Evolutionary conservation across 2,113 vertebrate genomes (phyloP), one percentile per base, ranked within the genome.

Genomic region (Tylochromis polylepis): DNA sequence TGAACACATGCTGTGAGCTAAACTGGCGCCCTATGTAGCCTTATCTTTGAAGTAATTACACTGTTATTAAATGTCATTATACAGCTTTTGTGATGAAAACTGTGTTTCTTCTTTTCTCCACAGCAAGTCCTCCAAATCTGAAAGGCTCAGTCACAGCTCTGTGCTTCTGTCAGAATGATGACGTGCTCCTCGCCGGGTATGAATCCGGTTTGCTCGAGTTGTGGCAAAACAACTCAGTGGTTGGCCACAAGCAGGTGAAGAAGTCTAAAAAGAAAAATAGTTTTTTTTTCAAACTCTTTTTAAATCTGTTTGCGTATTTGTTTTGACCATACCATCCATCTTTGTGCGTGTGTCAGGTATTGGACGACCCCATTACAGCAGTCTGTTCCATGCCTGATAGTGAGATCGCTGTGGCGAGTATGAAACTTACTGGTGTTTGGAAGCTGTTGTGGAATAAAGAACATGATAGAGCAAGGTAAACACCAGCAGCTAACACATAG

Each of bases 131-230:
- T 70, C n/a, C 82, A 20, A 27, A 51, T 18, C 57, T 55, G 67
- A 84, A 49, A n/a, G 93, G 91, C 18, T n/a, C 82, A 1, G 82
- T 97, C 87, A 93, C 95, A 14, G 96, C 94, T 8, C n/a, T 98
- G 90, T 96, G 95, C 81, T 97, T 96, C 94, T 95, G 95, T 57
- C 93, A 93, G 6, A 87, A 81, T 3, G 96, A 93, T 1, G 91
- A 93, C 24, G 2, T 97, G 59, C 91, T 96, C 36, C 90, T 95
- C 3, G 96, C 94, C 22, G 97, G 96, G 36, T 96, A 95, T 79
- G 92, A 94, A 29, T 86, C 89, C 0, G 98, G 98, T 46, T 93
- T 96, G 55, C 85, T 98, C n/a, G 95, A 95, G 36, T 12, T 98
- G 34, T 98, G 97, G 97, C 89, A 89, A 24, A 22, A 89, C 60